Base-by-base conservation (phyloP, 2,888 invertebrate genomes). In the Tineola bisselliella region DNA sequence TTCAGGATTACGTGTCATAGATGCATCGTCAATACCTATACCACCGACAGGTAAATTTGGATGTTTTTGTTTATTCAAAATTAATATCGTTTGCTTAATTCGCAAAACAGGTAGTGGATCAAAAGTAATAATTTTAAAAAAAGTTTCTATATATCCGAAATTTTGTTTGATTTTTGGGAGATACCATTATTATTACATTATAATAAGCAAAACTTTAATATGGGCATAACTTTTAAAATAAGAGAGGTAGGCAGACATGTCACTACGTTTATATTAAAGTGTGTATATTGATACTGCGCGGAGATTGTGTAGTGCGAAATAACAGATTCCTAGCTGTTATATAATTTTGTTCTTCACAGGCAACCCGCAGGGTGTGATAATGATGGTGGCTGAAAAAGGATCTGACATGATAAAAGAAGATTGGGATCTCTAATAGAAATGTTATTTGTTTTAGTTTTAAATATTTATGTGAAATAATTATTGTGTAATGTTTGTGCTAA, bases 301-400 rank as follows among this genome's bases (percentile, higher is more conserved):
- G 25, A 25, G 25, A 25, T 25, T 25, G 25, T 25, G 25, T 25
- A 25, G 6, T 6, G 25, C 6, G 8, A 44, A 44, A 13, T 44
- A 44, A 15, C 15, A 15, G 44, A 13, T 5, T 44, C 8, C 8
- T 25, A 25, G 25, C 25, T 25, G 4, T 48, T 19, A 6, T 30
- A 6, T 18, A n/a, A 1, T 6, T 4, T 30, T 56, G 30, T 30
- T 56, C 44, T 56, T 59, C 1, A 76, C 77, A 43, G 75, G 79
- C 2, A 90, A 90, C 70, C 89, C 89, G 0, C 89, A 88, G 58
- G 89, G 77, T 0, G 75, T 88, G 1, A 80, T 88, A 62, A 89
- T 89, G 84, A 86, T 87, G 82, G 84, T 90, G 25, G 89, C 88
- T 1, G 89, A 89, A 63, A 77, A 81, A 64, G 87, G 79, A 1